Percentiles rank a stretch among this genome's conserved stretches.
phyloP scores from a whole-genome alignment of 2,797 vertebrate species.

The Siniperca scherzeri region DNA sequence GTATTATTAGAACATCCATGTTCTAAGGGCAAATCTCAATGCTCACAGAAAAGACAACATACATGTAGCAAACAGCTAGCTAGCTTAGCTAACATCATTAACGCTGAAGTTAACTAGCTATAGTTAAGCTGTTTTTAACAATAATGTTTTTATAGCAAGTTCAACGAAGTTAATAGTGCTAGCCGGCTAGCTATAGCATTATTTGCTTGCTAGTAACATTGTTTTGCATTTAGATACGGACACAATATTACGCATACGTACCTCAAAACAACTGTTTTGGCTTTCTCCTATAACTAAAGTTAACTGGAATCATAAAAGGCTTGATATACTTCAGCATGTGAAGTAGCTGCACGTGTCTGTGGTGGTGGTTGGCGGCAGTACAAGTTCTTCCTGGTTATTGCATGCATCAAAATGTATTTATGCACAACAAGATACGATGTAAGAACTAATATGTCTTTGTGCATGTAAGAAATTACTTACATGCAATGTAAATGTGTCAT shows the following conservation, averaged over 20 bases:
- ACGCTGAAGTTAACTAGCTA: not conserved
- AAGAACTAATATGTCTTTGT: not conserved
- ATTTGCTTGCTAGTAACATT: not conserved
- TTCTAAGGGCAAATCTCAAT: not conserved
- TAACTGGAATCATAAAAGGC: not conserved
- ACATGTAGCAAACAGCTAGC: not conserved
- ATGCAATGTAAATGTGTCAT: not conserved
- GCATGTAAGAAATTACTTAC: not conserved
- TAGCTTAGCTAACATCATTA: not conserved
- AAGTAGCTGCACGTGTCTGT: not conserved
- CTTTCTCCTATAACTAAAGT: not conserved
- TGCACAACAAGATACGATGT: not conserved
- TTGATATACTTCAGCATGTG: not conserved
- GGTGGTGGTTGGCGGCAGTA: not conserved
- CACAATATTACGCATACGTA: not conserved
- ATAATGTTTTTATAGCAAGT: too few species aligned
- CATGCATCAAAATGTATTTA: not conserved
- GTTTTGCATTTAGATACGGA: not conserved
- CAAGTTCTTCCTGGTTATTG: not conserved
- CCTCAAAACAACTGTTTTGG: not conserved
- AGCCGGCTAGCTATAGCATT: not conserved
- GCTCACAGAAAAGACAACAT: not conserved
- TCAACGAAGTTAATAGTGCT: not conserved
- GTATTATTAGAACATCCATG: too few species aligned
- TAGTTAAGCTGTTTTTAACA: too few species aligned